Conservation (phyloP, 2,797 vertebrate genomes). For the Gallinago stenura region DNA sequence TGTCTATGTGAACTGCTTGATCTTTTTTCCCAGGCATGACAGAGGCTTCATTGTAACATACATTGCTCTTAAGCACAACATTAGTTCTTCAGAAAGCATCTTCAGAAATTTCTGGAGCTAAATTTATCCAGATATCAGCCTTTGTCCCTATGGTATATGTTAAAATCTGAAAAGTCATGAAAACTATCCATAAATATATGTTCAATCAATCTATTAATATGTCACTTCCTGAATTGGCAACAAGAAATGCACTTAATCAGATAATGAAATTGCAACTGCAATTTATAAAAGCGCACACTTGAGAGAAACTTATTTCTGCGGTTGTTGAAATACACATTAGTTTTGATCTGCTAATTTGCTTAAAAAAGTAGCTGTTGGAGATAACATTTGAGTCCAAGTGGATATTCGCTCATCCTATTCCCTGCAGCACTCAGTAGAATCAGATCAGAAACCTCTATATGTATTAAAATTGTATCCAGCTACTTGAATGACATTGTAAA, state of each 20-base stretch:
- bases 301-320: background rate
- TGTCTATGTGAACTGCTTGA: background rate
- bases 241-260: background rate
- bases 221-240: background rate
- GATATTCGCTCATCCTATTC: background rate
- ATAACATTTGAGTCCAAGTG: background rate
- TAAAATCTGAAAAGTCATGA: background rate
- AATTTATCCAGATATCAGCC: background rate
- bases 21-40: background rate
- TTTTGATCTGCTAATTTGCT: background rate
- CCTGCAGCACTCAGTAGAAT: background rate
- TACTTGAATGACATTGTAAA: background rate
- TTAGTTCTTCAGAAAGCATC: background rate
- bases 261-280: background rate
- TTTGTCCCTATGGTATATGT: fast-evolving
- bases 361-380: background rate
- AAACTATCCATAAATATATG: background rate
- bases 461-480: background rate
- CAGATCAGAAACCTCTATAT: background rate
- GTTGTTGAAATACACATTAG: background rate
- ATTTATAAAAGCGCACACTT: background rate
- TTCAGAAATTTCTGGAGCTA: background rate
- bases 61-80: background rate
- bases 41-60: background rate
- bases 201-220: background rate